Base-by-base conservation (phyloP, 2,888 invertebrate genomes). In the Idaea straminata region DNA sequence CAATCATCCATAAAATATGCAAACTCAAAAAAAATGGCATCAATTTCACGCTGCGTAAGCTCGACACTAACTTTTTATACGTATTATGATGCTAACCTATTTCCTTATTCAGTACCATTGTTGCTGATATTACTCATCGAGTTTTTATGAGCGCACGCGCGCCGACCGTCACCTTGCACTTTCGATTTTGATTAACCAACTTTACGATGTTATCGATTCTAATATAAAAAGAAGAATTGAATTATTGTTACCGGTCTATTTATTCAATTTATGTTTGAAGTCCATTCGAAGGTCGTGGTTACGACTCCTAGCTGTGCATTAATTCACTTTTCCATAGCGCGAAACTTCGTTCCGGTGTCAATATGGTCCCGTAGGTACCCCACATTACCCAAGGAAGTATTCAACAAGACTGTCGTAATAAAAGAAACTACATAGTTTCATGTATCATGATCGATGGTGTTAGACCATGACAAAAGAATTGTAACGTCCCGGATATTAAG, bases 1-100 rank as follows among this genome's bases (percentile, higher is more conserved):
- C 62, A 59, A 15, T 63, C 65, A 64, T 65, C 66, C 64, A 66
- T 66, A 63, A 66, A 66, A 66, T 65, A 68, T 63, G 61, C 63
- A 64, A 66, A 64, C 74, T 68, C 80, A 83, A 85, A 84, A 83
- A 81, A 77, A 76, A 69, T 78, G 77, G 80, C 80, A 81, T 79
- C 84, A 91, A 92, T 92, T 92, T 92, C 91, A 92, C 92, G 92
- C 89, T 87, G 85, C 86, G 83, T 83, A 87, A 88, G 88, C 87
- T 87, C 79, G 83, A 87, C 85, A 88, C 47, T 10, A 86, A 82
- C 81, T 74, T 67, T 89, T 91, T 91, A 90, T 91, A 83, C 76
- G 75, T 83, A 78, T 86, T 88, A 87, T 88, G 87, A 89, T 88
- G 87, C 85, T 88, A 85, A 85, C 86, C 83, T 81, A 86, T 87